Base-by-base conservation (phyloP, 2,113 vertebrate species). In the Chlorocebus sabaeus region DNA sequence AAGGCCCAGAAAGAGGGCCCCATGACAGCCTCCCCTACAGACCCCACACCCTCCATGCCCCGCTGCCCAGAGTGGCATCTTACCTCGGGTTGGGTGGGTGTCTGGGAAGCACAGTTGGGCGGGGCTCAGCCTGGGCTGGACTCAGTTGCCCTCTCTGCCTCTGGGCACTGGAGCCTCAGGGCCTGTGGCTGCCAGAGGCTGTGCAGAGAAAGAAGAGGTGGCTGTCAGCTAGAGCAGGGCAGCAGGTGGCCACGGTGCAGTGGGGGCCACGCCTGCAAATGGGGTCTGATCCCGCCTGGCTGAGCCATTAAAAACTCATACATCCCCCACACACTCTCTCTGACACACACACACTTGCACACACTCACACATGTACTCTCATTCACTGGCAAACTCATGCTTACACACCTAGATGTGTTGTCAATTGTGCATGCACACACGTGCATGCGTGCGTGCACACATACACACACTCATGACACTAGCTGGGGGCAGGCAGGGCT, bases 161-260 rank as follows among this genome's bases (percentile, higher is more conserved):
- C 6, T 35, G 16, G 88, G 11, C 40, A 79, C 52, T 20, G 52
- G 72, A n/a, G 30, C 59, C 94, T 97, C 78, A 78, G 88, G 59
- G 68, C 64, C 87, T 89, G 40, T 61, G 82, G 82, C 61, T 23
- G 20, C 89, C 89, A 94, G 93, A 89, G 92, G 92, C 97, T 98
- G 90, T 78, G 45, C 75, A 17, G 68, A 92, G 43, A 89, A 76
- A 95, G 55, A 89, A 25, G 38, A 92, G 43, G 48, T 1, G 16
- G 32, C 32, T 14, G 13, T 94, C 87, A 96, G 87, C 6, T 40
- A 68, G 45, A n/a, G 50, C 20, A 2, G 12, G 52, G 22, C 14
- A 20, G 1, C 8, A 6, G 8, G 11, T 0, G 6, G 4, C 10
- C 35, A 10, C 48, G 79, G 43, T 1, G 52, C 22, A 25, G 45